A percentile compares a stretch with the other conserved stretches of the same genome.
phyloP scores from a whole-genome alignment of 1,140 invertebrate genomes.

The Atopsyche davidsoni region DNA sequence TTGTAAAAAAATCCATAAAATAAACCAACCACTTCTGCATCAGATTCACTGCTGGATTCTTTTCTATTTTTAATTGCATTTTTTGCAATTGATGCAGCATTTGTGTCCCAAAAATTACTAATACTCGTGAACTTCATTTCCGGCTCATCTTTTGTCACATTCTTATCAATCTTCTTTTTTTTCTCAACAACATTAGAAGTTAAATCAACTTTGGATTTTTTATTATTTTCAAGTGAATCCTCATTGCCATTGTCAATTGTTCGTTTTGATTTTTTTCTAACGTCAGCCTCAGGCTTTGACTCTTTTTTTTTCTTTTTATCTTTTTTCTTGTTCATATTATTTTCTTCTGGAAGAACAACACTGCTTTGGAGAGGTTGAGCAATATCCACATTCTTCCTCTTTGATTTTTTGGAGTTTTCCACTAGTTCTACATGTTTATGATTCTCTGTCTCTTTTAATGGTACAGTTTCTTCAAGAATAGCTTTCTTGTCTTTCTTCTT shows the following conservation, averaged over 20 bases:
- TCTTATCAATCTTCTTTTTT: constrained; percentile 34
- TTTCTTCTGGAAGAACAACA: no score
- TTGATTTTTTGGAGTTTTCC: constrained; percentile 3
- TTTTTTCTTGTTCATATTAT: no score
- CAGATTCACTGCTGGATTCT: constrained; percentile 35
- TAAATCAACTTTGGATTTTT: constrained; percentile 20
- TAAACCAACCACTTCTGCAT: constrained; percentile 38
- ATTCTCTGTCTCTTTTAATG: constrained; percentile 7
- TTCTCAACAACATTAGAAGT: constrained; percentile 11
- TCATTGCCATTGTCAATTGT: constrained; percentile 18
- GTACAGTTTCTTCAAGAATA: constrained; percentile 1
- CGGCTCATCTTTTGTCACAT: constrained; percentile 27
- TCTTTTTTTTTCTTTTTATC: no score
- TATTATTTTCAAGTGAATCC: constrained; percentile 11
- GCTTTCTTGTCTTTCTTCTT: constrained; percentile 8
- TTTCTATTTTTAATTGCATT: constrained; percentile 17
- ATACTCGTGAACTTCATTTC: constrained; percentile 36
- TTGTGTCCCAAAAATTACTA: constrained; percentile 43
- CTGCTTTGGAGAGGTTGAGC: no score
- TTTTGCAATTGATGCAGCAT: constrained; percentile 26
- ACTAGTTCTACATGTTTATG: constrained; percentile 2
- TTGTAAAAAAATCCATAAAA: no score
- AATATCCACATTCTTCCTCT: constrained; percentile 1
- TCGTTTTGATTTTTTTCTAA: no score
- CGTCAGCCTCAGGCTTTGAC: no score